phyloP scores from a whole-genome alignment of 2,888 invertebrate genomes.

The Drosophila robusta region DNA sequence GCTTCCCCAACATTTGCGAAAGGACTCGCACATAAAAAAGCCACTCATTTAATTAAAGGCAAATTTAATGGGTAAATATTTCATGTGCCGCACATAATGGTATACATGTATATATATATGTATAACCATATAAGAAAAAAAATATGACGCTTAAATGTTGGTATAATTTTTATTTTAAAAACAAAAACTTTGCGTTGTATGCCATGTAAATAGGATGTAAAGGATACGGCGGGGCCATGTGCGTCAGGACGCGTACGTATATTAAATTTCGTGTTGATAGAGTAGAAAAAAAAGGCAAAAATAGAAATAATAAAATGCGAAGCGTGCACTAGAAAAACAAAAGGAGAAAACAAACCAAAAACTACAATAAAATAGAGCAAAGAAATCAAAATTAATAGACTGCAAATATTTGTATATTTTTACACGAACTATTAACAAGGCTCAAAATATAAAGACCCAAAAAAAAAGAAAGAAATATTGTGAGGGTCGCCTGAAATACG shows the following conservation, averaged over 20 bases:
- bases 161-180: constrained; percentile 68
- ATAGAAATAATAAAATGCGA: constrained; percentile 60
- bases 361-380: constrained; percentile 30
- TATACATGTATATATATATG: constrained; percentile 12
- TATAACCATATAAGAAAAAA: constrained; percentile 23
- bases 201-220: constrained; percentile 62
- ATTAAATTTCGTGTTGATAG: constrained; percentile 75
- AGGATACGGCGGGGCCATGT: constrained; percentile 9
- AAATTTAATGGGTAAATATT: constrained; percentile 82
- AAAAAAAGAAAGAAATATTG: neutral
- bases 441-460: constrained; percentile 42
- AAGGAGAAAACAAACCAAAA: constrained; percentile 34
- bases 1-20: constrained; percentile 20
- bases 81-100: constrained; percentile 62
- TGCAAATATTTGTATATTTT: constrained; percentile 85
- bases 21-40: constrained; percentile 50
- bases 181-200: constrained; percentile 48
- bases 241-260: constrained; percentile 41
- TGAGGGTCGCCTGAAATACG: constrained; percentile 34
- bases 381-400: constrained; percentile 80
- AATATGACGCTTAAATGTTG: constrained; percentile 62
- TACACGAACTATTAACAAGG: constrained; percentile 84
- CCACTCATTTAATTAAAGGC: constrained; percentile 77
- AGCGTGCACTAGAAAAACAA: constrained; percentile 72
- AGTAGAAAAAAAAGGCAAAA: constrained; percentile 32